These are phyloP conservation scores for Scalopus aquaticus DNA, from an alignment of 2,113 vertebrate species.

Conservation along the genomic window DNA sequence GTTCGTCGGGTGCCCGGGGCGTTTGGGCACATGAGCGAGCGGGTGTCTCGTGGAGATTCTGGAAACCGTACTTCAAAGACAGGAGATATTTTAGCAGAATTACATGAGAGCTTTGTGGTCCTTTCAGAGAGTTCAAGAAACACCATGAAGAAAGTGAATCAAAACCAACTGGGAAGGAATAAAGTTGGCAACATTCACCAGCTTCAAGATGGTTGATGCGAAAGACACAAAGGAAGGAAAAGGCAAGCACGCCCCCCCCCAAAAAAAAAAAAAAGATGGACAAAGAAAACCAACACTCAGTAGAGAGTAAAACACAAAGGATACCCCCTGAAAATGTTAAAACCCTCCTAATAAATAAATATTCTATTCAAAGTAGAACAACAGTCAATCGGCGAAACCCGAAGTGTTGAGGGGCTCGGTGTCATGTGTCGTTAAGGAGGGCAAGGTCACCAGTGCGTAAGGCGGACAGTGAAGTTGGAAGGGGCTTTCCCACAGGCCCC, in stretches of 20 bases:
- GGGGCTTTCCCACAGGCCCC: neutral
- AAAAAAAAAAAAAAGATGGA: neutral
- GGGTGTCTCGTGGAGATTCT: constrained; percentile 16
- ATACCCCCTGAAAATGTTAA: neutral
- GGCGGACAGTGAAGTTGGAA: neutral
- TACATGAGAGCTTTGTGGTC: neutral
- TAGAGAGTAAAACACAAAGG: constrained; percentile 24
- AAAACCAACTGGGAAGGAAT: neutral
- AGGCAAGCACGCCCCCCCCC: neutral
- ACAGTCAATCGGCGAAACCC: neutral
- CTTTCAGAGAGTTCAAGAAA: constrained; percentile 15
- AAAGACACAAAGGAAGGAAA: neutral
- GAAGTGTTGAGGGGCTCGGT: neutral
- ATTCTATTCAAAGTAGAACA: neutral
- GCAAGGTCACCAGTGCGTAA: neutral
- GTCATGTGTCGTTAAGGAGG: neutral
- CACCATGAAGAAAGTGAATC: neutral
- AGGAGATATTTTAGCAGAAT: constrained; percentile 8
- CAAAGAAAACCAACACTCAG: neutral
- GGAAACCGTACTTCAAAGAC: constrained; percentile 30
- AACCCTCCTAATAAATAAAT: neutral
- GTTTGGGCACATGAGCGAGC: neutral
- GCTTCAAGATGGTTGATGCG: no score
- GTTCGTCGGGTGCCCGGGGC: neutral
- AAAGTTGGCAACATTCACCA: neutral